These are phyloP conservation scores for Eupithecia inturbata DNA, from an alignment of 2,888 invertebrate genomes.

Conservation along the genomic window DNA sequence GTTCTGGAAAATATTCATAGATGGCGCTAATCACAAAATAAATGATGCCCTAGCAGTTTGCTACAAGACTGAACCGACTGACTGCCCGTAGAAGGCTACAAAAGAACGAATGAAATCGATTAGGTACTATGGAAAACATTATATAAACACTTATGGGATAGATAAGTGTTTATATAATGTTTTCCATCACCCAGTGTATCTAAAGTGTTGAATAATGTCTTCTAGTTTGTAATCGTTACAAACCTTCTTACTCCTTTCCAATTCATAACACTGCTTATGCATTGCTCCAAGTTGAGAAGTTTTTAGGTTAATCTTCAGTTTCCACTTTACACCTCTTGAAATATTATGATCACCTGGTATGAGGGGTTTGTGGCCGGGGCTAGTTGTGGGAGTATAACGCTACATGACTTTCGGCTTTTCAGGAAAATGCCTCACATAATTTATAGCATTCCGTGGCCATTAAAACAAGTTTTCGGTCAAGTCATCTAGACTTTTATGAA, in stretches of 20 bases:
- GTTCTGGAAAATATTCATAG: constrained; percentile 22
- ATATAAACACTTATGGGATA: too few relatives aligned
- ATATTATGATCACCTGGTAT: background rate
- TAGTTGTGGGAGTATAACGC: background rate
- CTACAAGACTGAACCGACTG: constrained; percentile 14
- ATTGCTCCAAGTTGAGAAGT: background rate
- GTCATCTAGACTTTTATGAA: too few relatives aligned
- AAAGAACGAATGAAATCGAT: background rate
- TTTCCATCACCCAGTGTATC: background rate
- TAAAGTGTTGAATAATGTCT: background rate
- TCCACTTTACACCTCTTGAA: background rate
- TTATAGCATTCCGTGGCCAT: too few relatives aligned
- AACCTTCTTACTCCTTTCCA: background rate
- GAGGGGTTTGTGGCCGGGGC: background rate
- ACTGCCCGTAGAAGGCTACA: constrained; percentile 2
- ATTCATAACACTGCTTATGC: background rate
- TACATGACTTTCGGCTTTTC: background rate
- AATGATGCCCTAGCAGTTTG: constrained; percentile 5
- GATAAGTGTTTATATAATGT: too few relatives aligned
- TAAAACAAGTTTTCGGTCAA: too few relatives aligned
- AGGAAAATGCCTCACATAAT: background rate
- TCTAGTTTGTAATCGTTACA: background rate
- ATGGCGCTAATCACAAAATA: constrained; percentile 14
- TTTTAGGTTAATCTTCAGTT: background rate
- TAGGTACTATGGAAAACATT: background rate